Conservation (phyloP, 2,797 vertebrate species). For the Urosaurus nigricauda region DNA sequence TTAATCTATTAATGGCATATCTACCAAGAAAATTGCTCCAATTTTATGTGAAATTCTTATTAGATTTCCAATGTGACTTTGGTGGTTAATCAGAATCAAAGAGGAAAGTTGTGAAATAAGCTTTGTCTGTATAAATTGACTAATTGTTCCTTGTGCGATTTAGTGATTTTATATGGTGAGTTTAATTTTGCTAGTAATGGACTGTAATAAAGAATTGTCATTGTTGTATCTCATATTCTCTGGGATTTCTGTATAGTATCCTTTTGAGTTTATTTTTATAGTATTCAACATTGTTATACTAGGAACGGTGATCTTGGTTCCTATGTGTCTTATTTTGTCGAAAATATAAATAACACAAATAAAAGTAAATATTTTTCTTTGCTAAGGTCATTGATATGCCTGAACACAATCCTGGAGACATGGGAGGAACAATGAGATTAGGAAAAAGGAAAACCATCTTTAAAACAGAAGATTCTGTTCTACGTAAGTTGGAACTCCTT, state of each 20-base stretch:
- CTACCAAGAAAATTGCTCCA: too few species aligned
- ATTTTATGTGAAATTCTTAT: too few species aligned
- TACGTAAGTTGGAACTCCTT: constrained; percentile 77
- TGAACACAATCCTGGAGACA: constrained; percentile 81
- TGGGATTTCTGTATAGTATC: neutral
- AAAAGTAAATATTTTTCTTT: constrained; percentile 56
- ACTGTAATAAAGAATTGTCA: too few species aligned
- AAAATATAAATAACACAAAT: constrained; percentile 9
- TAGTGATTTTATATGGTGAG: too few species aligned
- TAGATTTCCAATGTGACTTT: too few species aligned
- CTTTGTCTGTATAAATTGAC: too few species aligned
- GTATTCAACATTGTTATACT: neutral
- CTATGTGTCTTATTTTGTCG: constrained; percentile 4
- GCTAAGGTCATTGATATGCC: constrained; percentile 84
- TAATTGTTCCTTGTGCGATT: too few species aligned
- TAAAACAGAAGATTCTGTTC: constrained; percentile 78
- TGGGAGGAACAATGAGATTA: constrained; percentile 84
- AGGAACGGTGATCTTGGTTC: neutral
- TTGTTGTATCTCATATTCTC: neutral
- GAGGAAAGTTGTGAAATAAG: too few species aligned
- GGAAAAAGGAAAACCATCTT: constrained; percentile 83
- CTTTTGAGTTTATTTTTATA: constrained; percentile 6
- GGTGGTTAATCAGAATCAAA: too few species aligned
- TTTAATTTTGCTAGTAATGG: too few species aligned
- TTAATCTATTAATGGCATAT: too few species aligned